These are phyloP conservation scores for Graptemys geographica DNA, from an alignment of 2,797 vertebrate species.

Conservation along the genomic window DNA sequence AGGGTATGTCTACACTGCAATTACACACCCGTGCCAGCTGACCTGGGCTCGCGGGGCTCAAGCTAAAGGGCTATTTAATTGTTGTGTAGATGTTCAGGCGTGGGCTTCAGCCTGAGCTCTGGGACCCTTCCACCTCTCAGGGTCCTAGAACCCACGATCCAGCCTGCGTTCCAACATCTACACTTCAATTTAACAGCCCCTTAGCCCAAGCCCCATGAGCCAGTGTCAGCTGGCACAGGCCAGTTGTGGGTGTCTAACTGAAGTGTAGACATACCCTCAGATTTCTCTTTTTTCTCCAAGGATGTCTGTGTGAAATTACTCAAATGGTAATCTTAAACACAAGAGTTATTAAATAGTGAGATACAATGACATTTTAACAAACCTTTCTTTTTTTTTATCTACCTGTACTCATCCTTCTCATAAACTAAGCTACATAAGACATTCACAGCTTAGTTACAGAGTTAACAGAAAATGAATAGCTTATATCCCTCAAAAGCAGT, in stretches of 20 bases:
- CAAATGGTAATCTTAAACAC: rapidly evolving
- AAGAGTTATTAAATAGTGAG: not conserved
- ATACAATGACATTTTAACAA: not conserved
- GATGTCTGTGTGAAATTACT: not conserved
- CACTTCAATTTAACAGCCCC: not conserved
- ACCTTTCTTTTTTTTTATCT: not conserved
- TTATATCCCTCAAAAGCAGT: not conserved
- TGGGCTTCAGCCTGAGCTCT: too few relatives aligned
- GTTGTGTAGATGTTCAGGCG: too few relatives aligned
- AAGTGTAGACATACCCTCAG: not conserved
- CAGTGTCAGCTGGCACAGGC: not conserved
- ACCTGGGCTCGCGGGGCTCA: too few relatives aligned
- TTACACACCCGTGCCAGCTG: too few relatives aligned
- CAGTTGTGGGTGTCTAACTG: not conserved
- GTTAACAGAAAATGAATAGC: not conserved
- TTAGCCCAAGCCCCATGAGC: too few relatives aligned
- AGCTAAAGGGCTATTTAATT: too few relatives aligned
- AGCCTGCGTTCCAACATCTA: not conserved
- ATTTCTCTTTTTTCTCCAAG: not conserved
- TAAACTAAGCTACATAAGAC: not conserved
- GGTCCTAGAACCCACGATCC: not conserved
- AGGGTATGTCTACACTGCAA: too few relatives aligned
- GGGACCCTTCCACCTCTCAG: too few relatives aligned
- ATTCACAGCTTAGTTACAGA: not conserved
- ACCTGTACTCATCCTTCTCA: not conserved